phyloP scores from a whole-genome alignment of 2,113 vertebrate genomes.

The Dolichotis patagonum region DNA sequence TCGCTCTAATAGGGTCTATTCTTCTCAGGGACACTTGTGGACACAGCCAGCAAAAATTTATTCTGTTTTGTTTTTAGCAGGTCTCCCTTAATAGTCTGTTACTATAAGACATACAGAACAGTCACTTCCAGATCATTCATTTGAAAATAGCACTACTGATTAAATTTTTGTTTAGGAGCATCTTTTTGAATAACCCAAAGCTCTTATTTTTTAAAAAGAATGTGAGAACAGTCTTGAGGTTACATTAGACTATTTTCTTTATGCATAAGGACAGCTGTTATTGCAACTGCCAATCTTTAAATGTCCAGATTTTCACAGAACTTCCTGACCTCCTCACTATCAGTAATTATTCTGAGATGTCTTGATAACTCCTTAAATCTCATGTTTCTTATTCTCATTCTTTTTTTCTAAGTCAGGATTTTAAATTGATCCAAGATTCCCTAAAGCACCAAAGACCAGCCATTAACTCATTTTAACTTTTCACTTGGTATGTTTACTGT shows the following conservation, averaged over 20 bases:
- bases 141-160: background rate
- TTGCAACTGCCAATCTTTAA: background rate
- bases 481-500: background rate
- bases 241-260: background rate
- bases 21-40: background rate
- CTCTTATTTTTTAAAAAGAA: background rate
- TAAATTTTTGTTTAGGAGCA: conserved; percentile 11
- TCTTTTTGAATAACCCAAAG: background rate
- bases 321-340: background rate
- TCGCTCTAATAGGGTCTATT: background rate
- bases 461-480: conserved; percentile 34
- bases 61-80: background rate
- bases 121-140: background rate
- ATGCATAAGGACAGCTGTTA: conserved; percentile 28
- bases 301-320: background rate
- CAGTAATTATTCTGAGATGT: conserved; percentile 38
- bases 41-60: background rate
- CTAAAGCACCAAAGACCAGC: conserved; percentile 25
- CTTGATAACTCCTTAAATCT: conserved; percentile 23
- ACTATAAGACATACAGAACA: background rate
- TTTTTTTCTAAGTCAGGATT: conserved; percentile 47
- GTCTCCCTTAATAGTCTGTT: background rate
- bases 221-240: conserved; percentile 34
- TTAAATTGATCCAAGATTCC: conserved; percentile 8
- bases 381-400: conserved; percentile 25